These are phyloP conservation scores for Calidris pygmaea DNA, from an alignment of 2,113 vertebrate species.

Conservation along the genomic window DNA sequence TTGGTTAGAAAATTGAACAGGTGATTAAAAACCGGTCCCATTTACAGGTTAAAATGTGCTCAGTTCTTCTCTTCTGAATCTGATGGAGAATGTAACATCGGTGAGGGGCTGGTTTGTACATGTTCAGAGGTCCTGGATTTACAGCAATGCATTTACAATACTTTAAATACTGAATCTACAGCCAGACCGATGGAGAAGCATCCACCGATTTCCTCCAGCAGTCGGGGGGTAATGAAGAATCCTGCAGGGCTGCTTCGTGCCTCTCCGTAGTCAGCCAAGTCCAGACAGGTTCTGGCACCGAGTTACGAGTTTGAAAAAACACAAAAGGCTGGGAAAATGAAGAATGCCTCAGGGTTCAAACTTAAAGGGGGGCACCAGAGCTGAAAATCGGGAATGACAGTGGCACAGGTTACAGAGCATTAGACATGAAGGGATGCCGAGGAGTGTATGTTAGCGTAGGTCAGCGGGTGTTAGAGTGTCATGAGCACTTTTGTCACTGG, in stretches of 20 bases:
- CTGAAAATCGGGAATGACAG: not conserved
- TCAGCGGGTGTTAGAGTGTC: not conserved
- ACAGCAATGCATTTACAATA: constrained; percentile 20
- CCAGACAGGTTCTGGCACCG: not conserved
- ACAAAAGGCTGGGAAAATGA: not conserved
- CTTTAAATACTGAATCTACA: not conserved
- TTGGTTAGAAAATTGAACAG: not conserved
- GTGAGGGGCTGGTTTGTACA: not conserved
- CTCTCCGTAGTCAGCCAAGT: not conserved
- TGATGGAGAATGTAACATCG: not conserved
- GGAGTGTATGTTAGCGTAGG: not conserved
- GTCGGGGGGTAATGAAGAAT: not conserved
- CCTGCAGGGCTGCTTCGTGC: not conserved
- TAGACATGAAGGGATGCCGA: not conserved
- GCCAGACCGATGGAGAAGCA: not conserved
- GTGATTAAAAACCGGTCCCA: fast-evolving
- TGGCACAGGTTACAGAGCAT: not conserved
- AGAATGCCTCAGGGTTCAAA: not conserved
- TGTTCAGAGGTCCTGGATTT: not conserved
- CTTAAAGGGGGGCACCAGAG: not conserved
- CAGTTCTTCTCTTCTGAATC: not conserved
- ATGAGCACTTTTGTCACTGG: not conserved
- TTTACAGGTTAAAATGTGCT: not conserved
- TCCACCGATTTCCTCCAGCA: not conserved
- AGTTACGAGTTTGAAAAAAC: not conserved